phyloP scores from a whole-genome alignment of 2,113 vertebrate genomes.

The Gymnobelideus leadbeateri region DNA sequence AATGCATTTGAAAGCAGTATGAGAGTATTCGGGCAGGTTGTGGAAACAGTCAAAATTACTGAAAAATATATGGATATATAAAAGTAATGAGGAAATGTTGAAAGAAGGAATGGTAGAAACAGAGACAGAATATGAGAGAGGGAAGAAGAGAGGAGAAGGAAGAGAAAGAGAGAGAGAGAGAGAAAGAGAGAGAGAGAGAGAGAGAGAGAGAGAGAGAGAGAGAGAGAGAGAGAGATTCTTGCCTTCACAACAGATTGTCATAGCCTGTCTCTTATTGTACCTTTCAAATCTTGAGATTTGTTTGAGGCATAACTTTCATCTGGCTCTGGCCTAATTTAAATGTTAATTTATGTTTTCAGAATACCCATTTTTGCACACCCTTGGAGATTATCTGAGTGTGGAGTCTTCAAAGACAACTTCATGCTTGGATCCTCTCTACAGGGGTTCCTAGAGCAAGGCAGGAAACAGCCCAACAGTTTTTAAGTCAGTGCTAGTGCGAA shows the following conservation, averaged over 20 bases:
- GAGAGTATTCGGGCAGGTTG: constrained; percentile 46
- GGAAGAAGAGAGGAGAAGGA: not conserved
- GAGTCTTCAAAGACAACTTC: constrained; percentile 66
- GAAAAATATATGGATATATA: constrained; percentile 67
- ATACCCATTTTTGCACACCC: constrained; percentile 32
- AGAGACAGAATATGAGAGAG: not conserved
- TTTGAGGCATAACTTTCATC: constrained; percentile 61
- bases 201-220: constrained; percentile 12
- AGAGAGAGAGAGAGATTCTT: not conserved
- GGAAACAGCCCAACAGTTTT: constrained; percentile 36
- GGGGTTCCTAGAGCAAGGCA: constrained; percentile 41
- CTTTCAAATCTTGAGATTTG: constrained; percentile 55
- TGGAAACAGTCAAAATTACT: constrained; percentile 54
- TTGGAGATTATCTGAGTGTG: constrained; percentile 48
- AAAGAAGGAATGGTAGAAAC: constrained; percentile 21
- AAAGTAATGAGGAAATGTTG: constrained; percentile 45
- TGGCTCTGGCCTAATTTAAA: constrained; percentile 59
- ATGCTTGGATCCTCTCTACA: constrained; percentile 29
- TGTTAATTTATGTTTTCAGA: constrained; percentile 63
- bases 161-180: constrained; percentile 39
- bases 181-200: constrained; percentile 22
- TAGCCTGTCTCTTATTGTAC: constrained; percentile 39
- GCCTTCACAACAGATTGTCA: constrained; percentile 33
- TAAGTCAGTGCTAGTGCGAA: constrained; percentile 48
- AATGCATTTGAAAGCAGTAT: constrained; percentile 63